Conservation (phyloP, 2,888 invertebrate species). For the Hydriomena furcata region DNA sequence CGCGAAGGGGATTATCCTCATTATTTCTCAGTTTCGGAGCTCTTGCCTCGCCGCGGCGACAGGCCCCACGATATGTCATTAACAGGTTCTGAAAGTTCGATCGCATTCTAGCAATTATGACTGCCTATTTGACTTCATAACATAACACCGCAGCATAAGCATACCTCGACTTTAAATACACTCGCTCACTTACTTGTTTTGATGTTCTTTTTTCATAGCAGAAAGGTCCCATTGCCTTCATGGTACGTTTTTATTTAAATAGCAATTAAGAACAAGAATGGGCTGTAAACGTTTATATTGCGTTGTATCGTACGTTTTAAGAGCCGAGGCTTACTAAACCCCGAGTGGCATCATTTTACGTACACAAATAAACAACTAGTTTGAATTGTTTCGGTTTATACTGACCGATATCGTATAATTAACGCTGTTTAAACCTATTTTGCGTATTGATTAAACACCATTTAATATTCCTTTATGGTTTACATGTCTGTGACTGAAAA, state of each 20-base stretch:
- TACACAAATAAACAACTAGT: constrained; percentile 39
- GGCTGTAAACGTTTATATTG: constrained; percentile 76
- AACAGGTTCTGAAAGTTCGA: constrained; percentile 25
- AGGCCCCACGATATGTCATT: constrained; percentile 29
- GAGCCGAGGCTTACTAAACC: constrained; percentile 54
- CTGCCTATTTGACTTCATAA: constrained; percentile 45
- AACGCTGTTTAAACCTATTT: constrained; percentile 15
- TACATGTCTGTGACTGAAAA: neutral
- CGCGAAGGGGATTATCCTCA: constrained; percentile 66
- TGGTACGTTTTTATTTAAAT: constrained; percentile 79
- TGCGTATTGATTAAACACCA: constrained; percentile 9
- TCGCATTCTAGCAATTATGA: constrained; percentile 35
- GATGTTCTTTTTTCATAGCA: constrained; percentile 55
- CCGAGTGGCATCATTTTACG: constrained; percentile 64
- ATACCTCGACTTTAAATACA: constrained; percentile 53
- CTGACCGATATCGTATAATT: constrained; percentile 26
- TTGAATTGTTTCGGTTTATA: constrained; percentile 32
- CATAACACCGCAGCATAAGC: constrained; percentile 45
- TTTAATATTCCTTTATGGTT: neutral
- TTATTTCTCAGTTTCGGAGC: constrained; percentile 65
- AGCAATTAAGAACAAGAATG: constrained; percentile 81
- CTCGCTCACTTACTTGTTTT: constrained; percentile 54
- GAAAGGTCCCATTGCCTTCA: constrained; percentile 65
- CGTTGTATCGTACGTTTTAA: constrained; percentile 68
- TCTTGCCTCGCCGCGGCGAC: constrained; percentile 33